Evolutionary conservation across 2,888 invertebrate species (phyloP).

Genomic region (Drosophila leonis): DNA sequence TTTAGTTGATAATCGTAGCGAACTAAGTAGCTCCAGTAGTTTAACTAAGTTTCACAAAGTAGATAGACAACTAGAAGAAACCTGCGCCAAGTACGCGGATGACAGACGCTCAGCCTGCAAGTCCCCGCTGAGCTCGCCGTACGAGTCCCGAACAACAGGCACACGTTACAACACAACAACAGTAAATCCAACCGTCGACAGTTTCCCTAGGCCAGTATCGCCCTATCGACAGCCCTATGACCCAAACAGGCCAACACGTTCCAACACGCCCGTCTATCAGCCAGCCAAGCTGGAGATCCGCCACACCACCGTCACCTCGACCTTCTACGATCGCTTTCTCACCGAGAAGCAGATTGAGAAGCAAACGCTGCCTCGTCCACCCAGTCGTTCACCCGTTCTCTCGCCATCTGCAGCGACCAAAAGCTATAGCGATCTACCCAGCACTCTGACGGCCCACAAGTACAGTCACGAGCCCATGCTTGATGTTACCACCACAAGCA

Average conservation of each 20-base stretch:
- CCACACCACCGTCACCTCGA: conserved; percentile 85
- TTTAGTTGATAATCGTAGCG: conserved; percentile 82
- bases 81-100: conserved; percentile 78
- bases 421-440: conserved; percentile 75
- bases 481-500: conserved; percentile 25
- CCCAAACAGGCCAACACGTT: conserved; percentile 52
- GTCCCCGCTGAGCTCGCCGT: conserved; percentile 79
- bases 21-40: conserved; percentile 82
- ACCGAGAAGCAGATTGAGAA: conserved; percentile 84
- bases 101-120: conserved; percentile 79
- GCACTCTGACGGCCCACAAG: conserved; percentile 30
- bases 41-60: conserved; percentile 85
- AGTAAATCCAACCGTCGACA: conserved; percentile 43
- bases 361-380: conserved; percentile 75
- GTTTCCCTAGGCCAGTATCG: conserved; percentile 71
- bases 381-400: conserved; percentile 80
- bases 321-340: conserved; percentile 85
- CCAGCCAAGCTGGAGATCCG: conserved; percentile 84
- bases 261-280: conserved; percentile 79
- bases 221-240: conserved; percentile 79
- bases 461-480: conserved; percentile 30
- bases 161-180: conserved; percentile 59
- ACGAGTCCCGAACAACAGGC: conserved; percentile 65
- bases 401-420: conserved; percentile 79
- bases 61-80: conserved; percentile 85